Conservation (phyloP, 2,888 invertebrate species). For the Spodoptera littoralis region DNA sequence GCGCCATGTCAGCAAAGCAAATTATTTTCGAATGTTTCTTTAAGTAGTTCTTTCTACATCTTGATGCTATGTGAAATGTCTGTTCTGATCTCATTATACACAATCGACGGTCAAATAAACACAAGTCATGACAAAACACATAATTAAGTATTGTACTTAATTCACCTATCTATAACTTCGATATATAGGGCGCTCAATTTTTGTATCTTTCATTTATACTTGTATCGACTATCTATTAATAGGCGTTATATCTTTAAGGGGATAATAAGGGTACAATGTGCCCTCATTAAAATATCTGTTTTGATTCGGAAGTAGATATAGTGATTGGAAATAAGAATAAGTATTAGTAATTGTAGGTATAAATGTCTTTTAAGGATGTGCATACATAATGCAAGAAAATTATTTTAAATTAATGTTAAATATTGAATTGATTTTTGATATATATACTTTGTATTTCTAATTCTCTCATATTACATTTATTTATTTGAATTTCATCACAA, state of each 20-base stretch:
- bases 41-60: too few species aligned
- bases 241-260: too few species aligned
- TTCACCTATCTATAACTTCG: slow-evolving; percentile 8
- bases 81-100: too few species aligned
- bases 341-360: slow-evolving; percentile 17
- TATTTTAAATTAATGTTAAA: not conserved
- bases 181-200: slow-evolving; percentile 40
- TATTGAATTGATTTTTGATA: slow-evolving; percentile 7
- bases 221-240: not conserved
- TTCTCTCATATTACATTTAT: too few species aligned
- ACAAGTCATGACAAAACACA: not conserved
- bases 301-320: slow-evolving; percentile 18
- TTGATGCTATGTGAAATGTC: too few species aligned
- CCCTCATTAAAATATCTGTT: too few species aligned
- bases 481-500: slow-evolving; percentile 3
- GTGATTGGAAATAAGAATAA: slow-evolving; percentile 4
- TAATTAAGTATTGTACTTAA: slow-evolving; percentile 37
- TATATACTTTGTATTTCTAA: not conserved
- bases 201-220: slow-evolving; percentile 6
- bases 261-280: too few species aligned
- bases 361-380: slow-evolving; percentile 31
- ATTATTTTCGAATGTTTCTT: too few species aligned
- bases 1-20: too few species aligned
- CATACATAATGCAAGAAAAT: slow-evolving; percentile 26
- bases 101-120: too few species aligned